Evolutionary conservation across 1,140 invertebrate species (phyloP).

Genomic region (Zeugodacus cucurbitae): DNA sequence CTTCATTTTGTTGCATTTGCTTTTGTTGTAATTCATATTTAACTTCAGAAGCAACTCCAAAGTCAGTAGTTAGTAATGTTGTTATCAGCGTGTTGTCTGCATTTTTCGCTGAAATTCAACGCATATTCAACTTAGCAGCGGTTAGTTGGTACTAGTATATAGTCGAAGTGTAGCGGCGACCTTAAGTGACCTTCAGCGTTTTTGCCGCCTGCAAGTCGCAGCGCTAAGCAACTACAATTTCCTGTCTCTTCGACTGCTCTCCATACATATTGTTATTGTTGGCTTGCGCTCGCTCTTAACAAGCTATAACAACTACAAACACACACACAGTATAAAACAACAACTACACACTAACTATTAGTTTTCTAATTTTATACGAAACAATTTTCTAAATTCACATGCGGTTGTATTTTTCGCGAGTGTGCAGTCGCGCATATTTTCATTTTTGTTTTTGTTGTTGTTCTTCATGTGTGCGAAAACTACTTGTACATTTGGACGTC

Average conservation of each 20-base stretch:
- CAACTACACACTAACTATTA: not conserved
- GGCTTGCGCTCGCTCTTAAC: not conserved
- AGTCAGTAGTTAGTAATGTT: not conserved
- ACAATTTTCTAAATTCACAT: not conserved
- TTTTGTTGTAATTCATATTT: not conserved
- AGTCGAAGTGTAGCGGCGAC: not conserved
- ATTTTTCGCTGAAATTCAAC: not conserved
- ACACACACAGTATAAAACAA: not conserved
- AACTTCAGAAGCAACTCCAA: not conserved
- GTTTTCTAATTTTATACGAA: slow-evolving; percentile 26
- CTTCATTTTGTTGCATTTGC: not conserved
- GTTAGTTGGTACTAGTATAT: not conserved
- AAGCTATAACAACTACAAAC: not conserved
- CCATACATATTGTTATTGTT: not conserved
- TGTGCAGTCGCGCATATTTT: not conserved
- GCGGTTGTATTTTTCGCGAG: not conserved
- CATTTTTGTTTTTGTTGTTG: not conserved
- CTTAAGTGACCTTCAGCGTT: slow-evolving; percentile 20
- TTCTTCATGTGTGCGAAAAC: not conserved
- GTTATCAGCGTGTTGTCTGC: not conserved
- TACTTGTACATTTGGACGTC: not conserved
- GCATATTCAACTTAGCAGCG: not conserved
- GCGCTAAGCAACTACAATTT: slow-evolving; percentile 1
- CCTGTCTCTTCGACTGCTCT: not conserved
- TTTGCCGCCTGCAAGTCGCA: slow-evolving; percentile 13